Evolutionary conservation across 92 coral and sea anemone genomes (phyloP).

Genomic region (Porites divaricata): DNA sequence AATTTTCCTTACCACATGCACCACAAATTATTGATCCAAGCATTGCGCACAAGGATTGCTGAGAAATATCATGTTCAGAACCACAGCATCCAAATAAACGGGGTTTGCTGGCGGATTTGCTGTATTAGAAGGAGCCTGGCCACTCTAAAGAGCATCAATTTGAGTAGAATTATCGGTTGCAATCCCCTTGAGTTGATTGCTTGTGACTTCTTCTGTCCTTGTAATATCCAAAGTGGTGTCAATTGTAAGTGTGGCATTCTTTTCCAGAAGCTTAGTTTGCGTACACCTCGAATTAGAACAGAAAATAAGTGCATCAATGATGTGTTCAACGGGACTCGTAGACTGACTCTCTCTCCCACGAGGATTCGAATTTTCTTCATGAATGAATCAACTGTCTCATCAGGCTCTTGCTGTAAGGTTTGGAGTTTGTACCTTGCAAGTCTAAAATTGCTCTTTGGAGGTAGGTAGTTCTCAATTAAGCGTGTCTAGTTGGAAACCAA

Average conservation of each 20-base stretch:
- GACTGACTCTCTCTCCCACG: conserved; percentile 27
- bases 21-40: conserved; percentile 28
- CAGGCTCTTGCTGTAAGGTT: conserved; percentile 55
- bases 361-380: conserved; percentile 43
- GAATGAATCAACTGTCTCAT: conserved; percentile 71
- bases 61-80: conserved; percentile 24
- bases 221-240: conserved; percentile 34
- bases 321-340: neutral
- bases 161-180: conserved; percentile 1
- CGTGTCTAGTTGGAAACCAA: too few relatives aligned
- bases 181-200: conserved; percentile 27
- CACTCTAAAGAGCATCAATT: conserved; percentile 17
- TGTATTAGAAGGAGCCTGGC: neutral
- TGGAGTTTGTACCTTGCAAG: conserved; percentile 65
- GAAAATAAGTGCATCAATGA: conserved; percentile 44
- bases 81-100: conserved; percentile 25
- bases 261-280: conserved; percentile 45
- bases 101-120: conserved; percentile 15
- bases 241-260: conserved; percentile 25
- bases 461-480: conserved; percentile 59
- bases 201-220: conserved; percentile 38
- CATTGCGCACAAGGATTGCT: conserved; percentile 36
- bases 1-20: conserved; percentile 52
- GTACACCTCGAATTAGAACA: conserved; percentile 56
- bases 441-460: conserved; percentile 71